These are phyloP conservation scores for Amia ocellicauda DNA, from an alignment of 2,113 vertebrate genomes.

Conservation along the genomic window DNA sequence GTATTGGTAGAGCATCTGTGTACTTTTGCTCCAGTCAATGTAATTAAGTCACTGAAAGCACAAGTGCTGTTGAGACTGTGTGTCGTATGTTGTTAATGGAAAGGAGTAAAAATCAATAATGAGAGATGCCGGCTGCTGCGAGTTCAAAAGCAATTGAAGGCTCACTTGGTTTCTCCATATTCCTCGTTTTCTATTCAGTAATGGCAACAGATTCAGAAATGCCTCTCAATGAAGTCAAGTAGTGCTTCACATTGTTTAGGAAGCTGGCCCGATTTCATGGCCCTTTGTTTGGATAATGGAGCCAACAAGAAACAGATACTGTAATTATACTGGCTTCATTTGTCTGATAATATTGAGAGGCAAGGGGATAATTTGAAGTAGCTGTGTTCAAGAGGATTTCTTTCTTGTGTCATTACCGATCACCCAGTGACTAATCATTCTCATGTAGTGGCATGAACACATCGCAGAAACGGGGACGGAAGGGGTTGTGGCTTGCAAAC, in stretches of 20 bases:
- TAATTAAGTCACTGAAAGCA: conserved; percentile 30
- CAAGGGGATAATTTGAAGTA: conserved; percentile 79
- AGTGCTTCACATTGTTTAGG: conserved; percentile 85
- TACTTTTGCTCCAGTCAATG: conserved; percentile 54
- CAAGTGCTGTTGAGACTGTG: conserved; percentile 31
- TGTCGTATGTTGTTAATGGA: too few relatives aligned
- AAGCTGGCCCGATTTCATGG: conserved; percentile 88
- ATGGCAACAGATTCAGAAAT: conserved; percentile 70
- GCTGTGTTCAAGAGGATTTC: conserved; percentile 58
- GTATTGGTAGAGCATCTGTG: conserved; percentile 43
- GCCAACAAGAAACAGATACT: conserved; percentile 77
- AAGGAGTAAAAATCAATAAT: too few relatives aligned
- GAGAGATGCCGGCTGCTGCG: too few relatives aligned
- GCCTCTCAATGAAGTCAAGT: conserved; percentile 92
- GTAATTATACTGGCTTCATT: conserved; percentile 85
- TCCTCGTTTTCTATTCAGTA: conserved; percentile 27
- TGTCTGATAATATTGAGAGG: conserved; percentile 90
- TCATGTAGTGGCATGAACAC: conserved; percentile 24
- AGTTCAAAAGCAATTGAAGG: too few relatives aligned
- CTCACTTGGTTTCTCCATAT: neutral
- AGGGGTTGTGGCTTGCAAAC: too few relatives aligned
- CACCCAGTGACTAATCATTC: conserved; percentile 51
- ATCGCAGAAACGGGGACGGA: conserved; percentile 20
- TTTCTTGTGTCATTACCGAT: conserved; percentile 51
- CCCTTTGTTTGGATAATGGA: conserved; percentile 87